A percentile compares a stretch with the other conserved stretches of the same genome.
phyloP scores from a whole-genome alignment of 2,888 invertebrate species.

The Dryococelus australis region DNA sequence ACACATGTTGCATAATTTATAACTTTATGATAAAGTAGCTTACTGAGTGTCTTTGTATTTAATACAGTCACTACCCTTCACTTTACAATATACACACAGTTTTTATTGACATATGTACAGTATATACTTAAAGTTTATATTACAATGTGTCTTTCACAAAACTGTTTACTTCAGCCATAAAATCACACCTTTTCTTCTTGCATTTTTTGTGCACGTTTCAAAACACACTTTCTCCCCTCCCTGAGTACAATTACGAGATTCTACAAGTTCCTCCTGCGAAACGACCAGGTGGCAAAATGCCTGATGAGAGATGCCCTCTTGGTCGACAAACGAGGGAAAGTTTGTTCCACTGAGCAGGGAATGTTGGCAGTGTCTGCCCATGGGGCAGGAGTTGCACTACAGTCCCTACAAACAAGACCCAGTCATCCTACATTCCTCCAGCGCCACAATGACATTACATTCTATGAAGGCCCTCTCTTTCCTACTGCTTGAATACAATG shows the following conservation, averaged over 20 bases:
- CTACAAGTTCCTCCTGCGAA: conserved; percentile 45
- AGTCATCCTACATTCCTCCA: conserved; percentile 25
- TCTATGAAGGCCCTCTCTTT: not conserved
- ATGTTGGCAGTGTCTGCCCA: conserved; percentile 35
- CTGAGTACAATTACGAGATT: not conserved
- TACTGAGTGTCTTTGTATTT: not conserved
- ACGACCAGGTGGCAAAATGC: conserved; percentile 45
- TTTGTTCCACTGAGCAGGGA: conserved; percentile 39
- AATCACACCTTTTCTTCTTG: conserved; percentile 19
- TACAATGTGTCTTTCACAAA: conserved; percentile 7
- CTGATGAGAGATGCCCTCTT: conserved; percentile 44
- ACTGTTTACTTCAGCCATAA: not conserved
- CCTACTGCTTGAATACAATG: not conserved
- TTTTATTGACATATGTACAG: not conserved
- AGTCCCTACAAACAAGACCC: conserved; percentile 43
- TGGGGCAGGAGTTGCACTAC: conserved; percentile 35
- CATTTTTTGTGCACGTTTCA: not conserved
- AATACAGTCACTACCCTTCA: not conserved
- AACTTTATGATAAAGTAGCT: not conserved
- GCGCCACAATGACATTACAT: not conserved
- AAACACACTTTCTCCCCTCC: conserved; percentile 9
- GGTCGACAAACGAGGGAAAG: conserved; percentile 41
- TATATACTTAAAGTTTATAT: not conserved
- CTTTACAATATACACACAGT: not conserved
- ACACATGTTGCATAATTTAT: not conserved